Conservation (phyloP, 2,797 vertebrate species). For the Sebastes nivosus region DNA sequence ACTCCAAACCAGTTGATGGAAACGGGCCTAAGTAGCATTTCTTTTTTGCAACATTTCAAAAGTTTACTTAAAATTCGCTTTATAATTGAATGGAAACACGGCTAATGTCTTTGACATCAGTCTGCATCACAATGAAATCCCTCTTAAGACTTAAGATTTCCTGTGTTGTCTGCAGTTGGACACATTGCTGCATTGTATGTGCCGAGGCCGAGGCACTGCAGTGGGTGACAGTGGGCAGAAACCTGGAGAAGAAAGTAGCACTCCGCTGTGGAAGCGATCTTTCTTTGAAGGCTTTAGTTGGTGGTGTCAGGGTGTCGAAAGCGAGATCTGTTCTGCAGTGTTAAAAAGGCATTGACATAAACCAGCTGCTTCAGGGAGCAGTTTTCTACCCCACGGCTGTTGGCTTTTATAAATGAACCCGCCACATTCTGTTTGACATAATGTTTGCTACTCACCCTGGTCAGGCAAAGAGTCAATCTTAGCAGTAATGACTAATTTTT, state of each 20-base stretch:
- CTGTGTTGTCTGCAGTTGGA: background rate
- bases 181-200: background rate
- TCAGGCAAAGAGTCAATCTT: background rate
- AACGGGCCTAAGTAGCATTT: no score
- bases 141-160: background rate
- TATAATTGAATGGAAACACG: background rate
- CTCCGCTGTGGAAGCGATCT: background rate
- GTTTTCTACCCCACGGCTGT: background rate
- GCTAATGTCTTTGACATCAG: conserved; percentile 8
- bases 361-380: conserved; percentile 47
- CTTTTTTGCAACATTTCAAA: no score
- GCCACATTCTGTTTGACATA: conserved; percentile 21
- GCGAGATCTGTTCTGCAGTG: conserved; percentile 2
- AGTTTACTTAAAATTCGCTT: background rate
- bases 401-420: conserved; percentile 34
- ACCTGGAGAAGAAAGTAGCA: background rate
- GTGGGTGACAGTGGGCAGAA: background rate
- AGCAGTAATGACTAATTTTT: background rate
- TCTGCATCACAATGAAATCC: conserved; percentile 31
- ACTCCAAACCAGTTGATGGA: background rate
- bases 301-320: conserved; percentile 17
- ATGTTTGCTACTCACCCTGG: background rate
- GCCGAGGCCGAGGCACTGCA: background rate
- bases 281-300: conserved; percentile 26
- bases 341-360: conserved; percentile 32